Conservation (phyloP, 2,888 invertebrate genomes). For the Tipula helvola region DNA sequence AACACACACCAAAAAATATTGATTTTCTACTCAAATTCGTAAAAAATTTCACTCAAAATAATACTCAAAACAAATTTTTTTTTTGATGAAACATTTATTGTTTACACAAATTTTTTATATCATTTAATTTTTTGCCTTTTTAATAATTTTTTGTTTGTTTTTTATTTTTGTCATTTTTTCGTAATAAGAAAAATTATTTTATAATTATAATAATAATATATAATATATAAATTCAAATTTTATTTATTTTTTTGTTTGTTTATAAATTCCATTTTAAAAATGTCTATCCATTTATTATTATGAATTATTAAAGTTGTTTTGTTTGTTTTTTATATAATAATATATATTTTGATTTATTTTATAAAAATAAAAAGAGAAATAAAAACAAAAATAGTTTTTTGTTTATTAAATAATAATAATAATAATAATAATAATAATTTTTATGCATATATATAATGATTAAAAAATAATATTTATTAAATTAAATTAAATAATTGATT, state of each 20-base stretch:
- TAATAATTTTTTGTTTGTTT: not conserved
- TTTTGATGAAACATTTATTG: not conserved
- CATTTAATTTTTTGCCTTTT: not conserved
- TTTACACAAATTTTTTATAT: not conserved
- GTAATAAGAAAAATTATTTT: not conserved
- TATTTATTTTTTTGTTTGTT: not conserved
- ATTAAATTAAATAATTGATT: not conserved
- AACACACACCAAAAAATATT: not conserved
- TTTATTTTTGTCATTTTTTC: not conserved
- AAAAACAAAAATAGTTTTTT: not conserved
- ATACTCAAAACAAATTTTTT: not conserved
- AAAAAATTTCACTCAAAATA: not conserved
- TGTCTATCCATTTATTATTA: not conserved
- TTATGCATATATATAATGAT: not conserved
- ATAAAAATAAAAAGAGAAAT: not conserved
- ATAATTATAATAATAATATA: not conserved
- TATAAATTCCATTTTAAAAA: not conserved
- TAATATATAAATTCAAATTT: not conserved
- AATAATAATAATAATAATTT: not conserved
- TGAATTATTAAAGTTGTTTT: not conserved
- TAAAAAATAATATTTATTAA: conserved; percentile 4
- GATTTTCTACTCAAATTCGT: not conserved
- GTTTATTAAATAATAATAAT: not conserved
- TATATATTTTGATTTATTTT: not conserved
- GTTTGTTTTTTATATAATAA: not conserved